Conservation (phyloP, 2,888 invertebrate genomes). For the Neuroscelio doddi region DNA sequence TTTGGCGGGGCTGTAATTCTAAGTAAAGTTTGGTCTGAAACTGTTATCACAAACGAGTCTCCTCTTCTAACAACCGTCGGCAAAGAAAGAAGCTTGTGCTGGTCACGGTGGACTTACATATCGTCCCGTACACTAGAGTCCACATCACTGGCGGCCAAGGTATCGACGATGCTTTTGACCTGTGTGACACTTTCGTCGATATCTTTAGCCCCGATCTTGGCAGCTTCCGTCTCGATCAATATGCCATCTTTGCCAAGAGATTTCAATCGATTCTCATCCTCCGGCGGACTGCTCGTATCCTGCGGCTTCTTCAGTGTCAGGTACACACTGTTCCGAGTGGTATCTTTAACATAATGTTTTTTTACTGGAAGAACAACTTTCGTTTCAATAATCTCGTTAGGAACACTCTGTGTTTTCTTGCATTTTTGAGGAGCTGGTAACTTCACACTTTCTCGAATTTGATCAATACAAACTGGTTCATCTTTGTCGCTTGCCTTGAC, state of each 20-base stretch:
- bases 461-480: conserved; percentile 48
- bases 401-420: conserved; percentile 4
- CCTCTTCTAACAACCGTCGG: too few species aligned
- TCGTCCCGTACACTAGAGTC: conserved; percentile 20
- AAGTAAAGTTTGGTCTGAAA: too few species aligned
- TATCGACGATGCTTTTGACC: conserved; percentile 51
- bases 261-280: conserved; percentile 22
- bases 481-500: conserved; percentile 46
- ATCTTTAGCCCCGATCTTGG: conserved; percentile 56
- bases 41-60: too few species aligned
- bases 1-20: too few species aligned
- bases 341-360: conserved; percentile 63
- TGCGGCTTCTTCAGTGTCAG: conserved; percentile 59
- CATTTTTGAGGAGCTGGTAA: conserved; percentile 58
- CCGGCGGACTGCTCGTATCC: conserved; percentile 21
- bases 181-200: conserved; percentile 51
- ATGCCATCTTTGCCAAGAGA: conserved; percentile 31
- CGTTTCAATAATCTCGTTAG: conserved; percentile 52
- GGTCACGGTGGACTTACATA: conserved; percentile 19
- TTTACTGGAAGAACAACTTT: conserved; percentile 62
- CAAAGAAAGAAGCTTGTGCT: background rate
- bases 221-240: conserved; percentile 31
- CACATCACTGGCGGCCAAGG: conserved; percentile 45
- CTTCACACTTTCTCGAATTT: conserved; percentile 63
- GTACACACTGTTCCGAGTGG: conserved; percentile 64